phyloP scores from a whole-genome alignment of 2,888 invertebrate species.

The Nysson spinosus region DNA sequence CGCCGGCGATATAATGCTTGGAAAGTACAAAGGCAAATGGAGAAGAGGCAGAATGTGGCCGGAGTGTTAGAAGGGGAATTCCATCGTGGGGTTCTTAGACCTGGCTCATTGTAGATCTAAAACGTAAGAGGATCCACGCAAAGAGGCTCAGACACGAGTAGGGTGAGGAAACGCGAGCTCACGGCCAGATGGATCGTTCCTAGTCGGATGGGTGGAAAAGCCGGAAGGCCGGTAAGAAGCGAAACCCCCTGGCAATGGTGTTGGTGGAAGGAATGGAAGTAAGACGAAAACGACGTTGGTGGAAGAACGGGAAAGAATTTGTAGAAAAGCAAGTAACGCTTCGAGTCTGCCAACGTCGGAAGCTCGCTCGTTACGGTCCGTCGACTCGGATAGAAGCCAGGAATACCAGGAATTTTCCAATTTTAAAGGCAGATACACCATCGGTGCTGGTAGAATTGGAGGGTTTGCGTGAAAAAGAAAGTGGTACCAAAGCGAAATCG shows the following conservation, averaged over 20 bases:
- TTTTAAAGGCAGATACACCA: conserved; percentile 62
- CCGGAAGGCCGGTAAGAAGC: conserved; percentile 4
- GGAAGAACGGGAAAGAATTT: conserved; percentile 14
- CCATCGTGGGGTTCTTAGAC: not conserved
- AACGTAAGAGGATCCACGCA: conserved; percentile 33
- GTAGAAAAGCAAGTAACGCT: conserved; percentile 16
- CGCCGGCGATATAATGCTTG: not conserved
- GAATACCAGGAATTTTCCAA: conserved; percentile 62
- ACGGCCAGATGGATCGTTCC: conserved; percentile 23
- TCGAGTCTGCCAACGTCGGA: conserved; percentile 36
- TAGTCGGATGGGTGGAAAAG: not conserved
- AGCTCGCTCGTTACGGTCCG: conserved; percentile 46
- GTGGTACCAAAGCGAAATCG: too few species aligned
- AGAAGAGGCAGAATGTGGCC: not conserved
- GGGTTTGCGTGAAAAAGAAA: not conserved
- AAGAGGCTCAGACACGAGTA: conserved; percentile 18
- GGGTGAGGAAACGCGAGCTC: conserved; percentile 24
- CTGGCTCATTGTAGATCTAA: conserved; percentile 25
- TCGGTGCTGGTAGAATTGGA: not conserved
- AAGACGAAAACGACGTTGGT: not conserved
- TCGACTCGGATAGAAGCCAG: conserved; percentile 31
- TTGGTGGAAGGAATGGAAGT: conserved; percentile 1
- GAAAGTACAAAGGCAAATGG: conserved; percentile 2
- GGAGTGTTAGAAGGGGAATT: conserved; percentile 1
- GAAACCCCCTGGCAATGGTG: not conserved